phyloP scores from a whole-genome alignment of 2,797 vertebrate species.

The Eulemur rubriventer region DNA sequence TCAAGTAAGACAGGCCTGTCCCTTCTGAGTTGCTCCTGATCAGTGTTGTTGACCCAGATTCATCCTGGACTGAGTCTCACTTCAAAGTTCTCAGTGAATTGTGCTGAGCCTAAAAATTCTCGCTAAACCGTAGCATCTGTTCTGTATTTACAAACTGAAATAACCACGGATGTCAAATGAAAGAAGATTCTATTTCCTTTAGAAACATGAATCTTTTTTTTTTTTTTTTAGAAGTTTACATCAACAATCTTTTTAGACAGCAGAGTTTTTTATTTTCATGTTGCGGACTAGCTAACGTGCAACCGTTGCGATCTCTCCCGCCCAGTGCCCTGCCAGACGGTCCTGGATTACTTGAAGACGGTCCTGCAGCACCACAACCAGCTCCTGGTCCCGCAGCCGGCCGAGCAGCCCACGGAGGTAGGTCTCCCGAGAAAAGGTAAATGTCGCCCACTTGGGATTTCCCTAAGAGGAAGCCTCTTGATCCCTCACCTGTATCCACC shows the following conservation, averaged over 20 bases:
- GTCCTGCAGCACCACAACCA: conserved; percentile 98
- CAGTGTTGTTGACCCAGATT: conserved; percentile 73
- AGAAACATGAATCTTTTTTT: conserved; percentile 47
- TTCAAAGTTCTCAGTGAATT: conserved; percentile 50
- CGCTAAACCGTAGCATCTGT: conserved; percentile 14
- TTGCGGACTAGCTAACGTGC: not conserved
- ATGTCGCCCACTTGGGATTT: not conserved
- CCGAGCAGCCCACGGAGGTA: conserved; percentile 97
- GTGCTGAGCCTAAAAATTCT: conserved; percentile 60
- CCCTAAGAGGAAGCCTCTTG: not conserved
- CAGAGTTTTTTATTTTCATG: conserved; percentile 34
- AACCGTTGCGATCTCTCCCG: conserved; percentile 71
- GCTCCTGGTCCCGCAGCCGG: conserved; percentile 90
- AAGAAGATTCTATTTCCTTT: conserved; percentile 69
- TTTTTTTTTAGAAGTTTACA: conserved; percentile 36
- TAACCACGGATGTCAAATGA: conserved; percentile 70
- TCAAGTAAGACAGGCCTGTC: conserved; percentile 25
- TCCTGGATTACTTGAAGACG: conserved; percentile 96
- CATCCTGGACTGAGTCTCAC: conserved; percentile 66
- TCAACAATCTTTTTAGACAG: conserved; percentile 58
- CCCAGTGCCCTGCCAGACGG: conserved; percentile 97
- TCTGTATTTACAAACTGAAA: conserved; percentile 67
- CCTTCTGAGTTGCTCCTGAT: conserved; percentile 13
- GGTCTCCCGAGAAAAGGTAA: conserved; percentile 7
- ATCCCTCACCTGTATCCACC: not conserved